Percentiles rank a stretch among this genome's conserved stretches.
Conservation (phyloP, 2,113 vertebrate genomes). For the Clupea harengus region DNA sequence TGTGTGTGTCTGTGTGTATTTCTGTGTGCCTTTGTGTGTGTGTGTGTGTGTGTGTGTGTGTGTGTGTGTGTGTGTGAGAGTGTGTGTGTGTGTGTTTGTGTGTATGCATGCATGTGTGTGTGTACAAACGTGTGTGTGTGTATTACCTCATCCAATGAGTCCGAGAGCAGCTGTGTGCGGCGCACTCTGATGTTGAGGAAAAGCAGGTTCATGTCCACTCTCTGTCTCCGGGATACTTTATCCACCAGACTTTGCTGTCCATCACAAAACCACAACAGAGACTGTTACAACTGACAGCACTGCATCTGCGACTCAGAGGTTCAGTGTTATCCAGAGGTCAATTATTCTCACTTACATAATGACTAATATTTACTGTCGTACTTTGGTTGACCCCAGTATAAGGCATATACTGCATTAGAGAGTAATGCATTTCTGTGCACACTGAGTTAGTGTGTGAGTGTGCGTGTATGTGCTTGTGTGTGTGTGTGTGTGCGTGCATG, state of each 20-base stretch:
- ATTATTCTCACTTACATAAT: too few relatives aligned
- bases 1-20: neutral
- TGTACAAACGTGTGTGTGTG: neutral
- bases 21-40: neutral
- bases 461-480: too few relatives aligned
- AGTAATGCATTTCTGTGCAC: neutral
- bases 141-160: conserved; percentile 93
- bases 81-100: neutral
- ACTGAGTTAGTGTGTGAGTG: too few relatives aligned
- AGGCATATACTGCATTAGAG: too few relatives aligned
- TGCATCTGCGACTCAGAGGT: neutral
- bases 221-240: conserved; percentile 92
- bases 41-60: neutral
- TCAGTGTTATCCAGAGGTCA: neutral
- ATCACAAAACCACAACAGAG: conserved; percentile 50
- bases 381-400: too few relatives aligned
- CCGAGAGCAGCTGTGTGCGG: conserved; percentile 87
- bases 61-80: conserved; percentile 3
- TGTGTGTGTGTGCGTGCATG: neutral
- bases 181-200: conserved; percentile 96
- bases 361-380: too few relatives aligned
- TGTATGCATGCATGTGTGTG: neutral
- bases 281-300: neutral
- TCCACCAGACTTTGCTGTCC: conserved; percentile 92
- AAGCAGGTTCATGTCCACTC: conserved; percentile 94